Base-by-base conservation (phyloP, 2,888 invertebrate species). In the Strigamia transsilvanica region DNA sequence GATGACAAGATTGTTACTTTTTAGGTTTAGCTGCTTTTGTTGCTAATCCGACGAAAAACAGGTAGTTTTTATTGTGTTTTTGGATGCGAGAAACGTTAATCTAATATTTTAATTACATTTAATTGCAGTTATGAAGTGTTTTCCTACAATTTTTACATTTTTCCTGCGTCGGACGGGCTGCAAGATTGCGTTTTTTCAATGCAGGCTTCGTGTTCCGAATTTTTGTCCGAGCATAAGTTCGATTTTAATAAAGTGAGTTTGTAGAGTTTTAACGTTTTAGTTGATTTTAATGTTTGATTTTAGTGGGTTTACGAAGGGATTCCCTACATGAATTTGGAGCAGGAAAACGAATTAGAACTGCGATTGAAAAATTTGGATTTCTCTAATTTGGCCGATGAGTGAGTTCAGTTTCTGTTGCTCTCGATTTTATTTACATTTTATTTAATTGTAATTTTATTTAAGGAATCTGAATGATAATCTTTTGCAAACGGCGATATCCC, bases 181-280 rank as follows among this genome's bases (percentile, higher is more conserved):
- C 88, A 91, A n/a, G 90, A 92, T 85, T 91, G 90, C 84, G 88
- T 89, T 38, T 91, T 92, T 86, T 88, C 90, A 73, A 92, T 92
- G 85, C 92, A 93, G 88, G 90, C 91, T 0, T 91, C 91, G 0
- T 90, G 92, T 4, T 85, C 93, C 15, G 90, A 91, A 83, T 94
- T 94, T 87, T 88, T 93, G 46, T 90, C 85, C 27, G 83, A 84
- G 77, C 85, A 87, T 84, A 85, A 86, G n/a, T 88, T 89, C 86
- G 91, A 94, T 88, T 94, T 94, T 86, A 93, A 94, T 87, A 93
- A 93, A 91, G 94, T 93, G 89, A 85, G 86, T 84, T 27, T 46
- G n/a, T n/a, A 38, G 18, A n/a, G 32, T 15, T 12, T 32, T 32
- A 27, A 9, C 9, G 12, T 21, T n/a, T 61, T 61, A 7, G 15